These are phyloP conservation scores for Oncorhynchus nerka DNA, from an alignment of 2,113 vertebrate genomes.

Conservation along the genomic window DNA sequence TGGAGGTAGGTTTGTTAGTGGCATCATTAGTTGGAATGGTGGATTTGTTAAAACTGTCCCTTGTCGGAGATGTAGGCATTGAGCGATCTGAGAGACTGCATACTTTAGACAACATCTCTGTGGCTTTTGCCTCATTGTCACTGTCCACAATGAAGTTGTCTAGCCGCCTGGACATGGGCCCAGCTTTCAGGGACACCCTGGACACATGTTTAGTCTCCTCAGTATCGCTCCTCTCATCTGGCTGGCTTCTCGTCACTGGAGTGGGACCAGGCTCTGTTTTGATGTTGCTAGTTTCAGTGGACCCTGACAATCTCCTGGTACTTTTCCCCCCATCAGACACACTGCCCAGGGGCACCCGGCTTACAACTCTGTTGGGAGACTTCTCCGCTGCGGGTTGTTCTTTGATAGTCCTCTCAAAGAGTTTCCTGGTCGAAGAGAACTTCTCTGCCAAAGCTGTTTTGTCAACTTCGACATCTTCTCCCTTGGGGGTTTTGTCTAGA, in stretches of 20 bases:
- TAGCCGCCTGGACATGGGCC: slow-evolving; percentile 84
- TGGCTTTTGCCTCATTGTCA: slow-evolving; percentile 73
- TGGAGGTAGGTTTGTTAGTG: slow-evolving; percentile 31
- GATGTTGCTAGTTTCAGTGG: slow-evolving; percentile 47
- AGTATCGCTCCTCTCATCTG: slow-evolving; percentile 56
- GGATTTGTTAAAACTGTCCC: slow-evolving; percentile 50
- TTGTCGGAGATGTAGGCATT: slow-evolving; percentile 51
- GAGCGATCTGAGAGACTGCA: slow-evolving; percentile 46
- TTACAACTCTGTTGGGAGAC: slow-evolving; percentile 71
- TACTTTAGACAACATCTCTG: slow-evolving; percentile 47
- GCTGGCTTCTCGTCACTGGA: slow-evolving; percentile 34
- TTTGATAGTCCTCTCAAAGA: slow-evolving; percentile 86
- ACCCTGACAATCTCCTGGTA: slow-evolving; percentile 56
- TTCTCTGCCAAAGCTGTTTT: slow-evolving; percentile 88
- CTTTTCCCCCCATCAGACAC: slow-evolving; percentile 69
- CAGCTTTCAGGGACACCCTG: slow-evolving; percentile 78
- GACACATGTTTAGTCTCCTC: slow-evolving; percentile 60
- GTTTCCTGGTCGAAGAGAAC: slow-evolving; percentile 88
- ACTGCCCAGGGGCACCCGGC: slow-evolving; percentile 68
- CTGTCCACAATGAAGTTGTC: slow-evolving; percentile 82
- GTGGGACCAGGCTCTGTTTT: slow-evolving; percentile 64
- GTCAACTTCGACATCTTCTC: slow-evolving; percentile 84
- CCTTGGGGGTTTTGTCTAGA: slow-evolving; percentile 77
- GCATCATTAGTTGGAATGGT: slow-evolving; percentile 27
- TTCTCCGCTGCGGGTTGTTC: slow-evolving; percentile 77